Conservation (phyloP, 2,113 vertebrate genomes). For the Ameiurus melas region DNA sequence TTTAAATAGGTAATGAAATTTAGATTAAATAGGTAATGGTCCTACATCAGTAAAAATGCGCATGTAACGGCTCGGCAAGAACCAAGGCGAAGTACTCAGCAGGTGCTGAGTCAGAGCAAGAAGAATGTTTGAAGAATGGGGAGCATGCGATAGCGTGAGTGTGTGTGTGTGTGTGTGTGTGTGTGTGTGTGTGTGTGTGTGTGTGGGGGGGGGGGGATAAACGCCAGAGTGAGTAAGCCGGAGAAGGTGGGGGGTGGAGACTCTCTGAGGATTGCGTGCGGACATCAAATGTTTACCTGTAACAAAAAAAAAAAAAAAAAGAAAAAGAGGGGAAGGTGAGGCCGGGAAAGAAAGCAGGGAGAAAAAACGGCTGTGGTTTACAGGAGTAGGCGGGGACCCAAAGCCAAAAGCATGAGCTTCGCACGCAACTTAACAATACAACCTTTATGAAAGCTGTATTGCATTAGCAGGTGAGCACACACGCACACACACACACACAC, state of each 20-base stretch:
- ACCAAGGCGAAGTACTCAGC: constrained; percentile 32
- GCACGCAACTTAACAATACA: constrained; percentile 93
- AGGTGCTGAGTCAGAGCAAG: constrained; percentile 75
- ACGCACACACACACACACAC: constrained; percentile 26
- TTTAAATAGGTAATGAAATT: neutral
- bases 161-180: constrained; percentile 42
- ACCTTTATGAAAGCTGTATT: constrained; percentile 81
- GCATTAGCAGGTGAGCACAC: constrained; percentile 65
- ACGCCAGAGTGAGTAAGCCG: constrained; percentile 63
- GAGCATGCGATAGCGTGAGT: constrained; percentile 59
- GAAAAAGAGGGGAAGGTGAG: constrained; percentile 76
- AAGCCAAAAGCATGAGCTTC: constrained; percentile 76
- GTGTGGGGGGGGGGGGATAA: constrained; percentile 36
- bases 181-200: constrained; percentile 41
- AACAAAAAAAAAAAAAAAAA: too few species aligned
- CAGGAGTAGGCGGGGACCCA: constrained; percentile 78
- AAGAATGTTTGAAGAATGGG: constrained; percentile 69
- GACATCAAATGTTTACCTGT: constrained; percentile 77
- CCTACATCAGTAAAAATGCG: neutral
- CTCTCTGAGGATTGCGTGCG: constrained; percentile 73
- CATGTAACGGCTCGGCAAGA: constrained; percentile 24
- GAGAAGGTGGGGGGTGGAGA: constrained; percentile 68
- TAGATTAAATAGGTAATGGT: neutral
- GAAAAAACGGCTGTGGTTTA: constrained; percentile 78
- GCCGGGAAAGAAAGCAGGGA: constrained; percentile 60